Percentiles rank a stretch among this genome's conserved stretches.
These are phyloP conservation scores for Drosophila mauritiana DNA, from an alignment of 1,140 invertebrate species.

Conservation along the genomic window DNA sequence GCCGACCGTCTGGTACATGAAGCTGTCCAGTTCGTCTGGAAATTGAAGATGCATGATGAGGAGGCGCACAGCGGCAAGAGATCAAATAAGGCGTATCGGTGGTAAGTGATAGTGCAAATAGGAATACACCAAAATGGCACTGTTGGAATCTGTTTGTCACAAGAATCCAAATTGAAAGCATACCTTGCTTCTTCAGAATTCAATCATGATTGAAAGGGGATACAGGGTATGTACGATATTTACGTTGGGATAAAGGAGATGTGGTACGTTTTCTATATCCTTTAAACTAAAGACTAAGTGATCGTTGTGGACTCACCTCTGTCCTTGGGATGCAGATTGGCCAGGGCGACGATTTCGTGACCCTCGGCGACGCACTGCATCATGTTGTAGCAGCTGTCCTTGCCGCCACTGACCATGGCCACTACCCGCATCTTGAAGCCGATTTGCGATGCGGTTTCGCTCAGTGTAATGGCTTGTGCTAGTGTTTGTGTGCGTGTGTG, in stretches of 20 bases:
- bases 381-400: conserved; percentile 99
- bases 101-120: conserved; percentile 35
- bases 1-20: conserved; percentile 99
- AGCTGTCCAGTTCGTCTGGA: conserved; percentile 97
- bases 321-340: conserved; percentile 95
- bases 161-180: no score
- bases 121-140: neutral
- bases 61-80: conserved; percentile 1
- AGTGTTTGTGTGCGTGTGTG: neutral
- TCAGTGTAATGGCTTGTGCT: conserved; percentile 11
- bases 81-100: conserved; percentile 10
- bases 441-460: conserved; percentile 1
- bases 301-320: conserved; percentile 87
- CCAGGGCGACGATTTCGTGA: conserved; percentile 97
- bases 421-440: conserved; percentile 91
- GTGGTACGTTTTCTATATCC: no score
- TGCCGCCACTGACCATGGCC: conserved; percentile 97
- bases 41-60: neutral
- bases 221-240: no score
- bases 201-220: no score
- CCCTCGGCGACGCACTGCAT: conserved; percentile 98
- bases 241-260: neutral
- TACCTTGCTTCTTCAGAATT: no score
- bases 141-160: neutral
- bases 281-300: neutral